These are phyloP conservation scores for Ormyrus rosae DNA, from an alignment of 2,888 invertebrate genomes.

Conservation along the genomic window DNA sequence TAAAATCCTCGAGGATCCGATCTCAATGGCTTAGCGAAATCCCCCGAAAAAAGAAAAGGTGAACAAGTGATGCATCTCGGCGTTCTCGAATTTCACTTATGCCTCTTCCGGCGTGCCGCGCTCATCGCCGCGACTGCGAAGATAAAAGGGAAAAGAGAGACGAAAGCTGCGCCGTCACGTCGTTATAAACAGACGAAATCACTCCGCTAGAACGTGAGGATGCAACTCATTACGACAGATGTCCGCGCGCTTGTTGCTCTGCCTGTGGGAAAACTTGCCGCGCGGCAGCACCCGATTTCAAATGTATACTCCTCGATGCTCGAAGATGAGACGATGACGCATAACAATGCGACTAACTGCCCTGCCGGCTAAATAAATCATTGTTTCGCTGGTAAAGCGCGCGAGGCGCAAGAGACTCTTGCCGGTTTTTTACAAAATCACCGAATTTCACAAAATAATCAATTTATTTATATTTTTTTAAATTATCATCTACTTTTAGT, in stretches of 20 bases:
- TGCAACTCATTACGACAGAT: conserved; percentile 76
- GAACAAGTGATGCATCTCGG: neutral
- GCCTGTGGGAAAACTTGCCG: conserved; percentile 39
- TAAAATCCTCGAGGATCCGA: neutral
- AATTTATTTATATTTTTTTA: too few species aligned
- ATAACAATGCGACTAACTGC: conserved; percentile 7
- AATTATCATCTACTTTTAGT: too few species aligned
- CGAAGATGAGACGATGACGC: conserved; percentile 11
- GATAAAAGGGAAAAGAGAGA: conserved; percentile 60
- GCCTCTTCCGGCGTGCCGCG: conserved; percentile 34
- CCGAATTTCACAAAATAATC: too few species aligned
- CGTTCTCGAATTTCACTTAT: conserved; percentile 57
- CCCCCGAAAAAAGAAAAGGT: neutral
- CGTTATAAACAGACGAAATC: conserved; percentile 50
- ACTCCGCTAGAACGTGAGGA: conserved; percentile 69
- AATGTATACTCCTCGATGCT: neutral
- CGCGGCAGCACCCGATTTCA: conserved; percentile 1
- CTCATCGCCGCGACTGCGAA: conserved; percentile 59
- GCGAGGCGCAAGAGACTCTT: too few species aligned
- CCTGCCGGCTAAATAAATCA: conserved; percentile 22
- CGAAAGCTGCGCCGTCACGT: conserved; percentile 71
- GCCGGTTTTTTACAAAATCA: too few species aligned
- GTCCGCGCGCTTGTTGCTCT: conserved; percentile 60
- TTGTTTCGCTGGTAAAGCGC: conserved; percentile 4
- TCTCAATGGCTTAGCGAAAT: conserved; percentile 1